A percentile compares a stretch with the other conserved stretches of the same genome.
phyloP scores from a whole-genome alignment of 2,888 invertebrate species.

The Xylota segnis region DNA sequence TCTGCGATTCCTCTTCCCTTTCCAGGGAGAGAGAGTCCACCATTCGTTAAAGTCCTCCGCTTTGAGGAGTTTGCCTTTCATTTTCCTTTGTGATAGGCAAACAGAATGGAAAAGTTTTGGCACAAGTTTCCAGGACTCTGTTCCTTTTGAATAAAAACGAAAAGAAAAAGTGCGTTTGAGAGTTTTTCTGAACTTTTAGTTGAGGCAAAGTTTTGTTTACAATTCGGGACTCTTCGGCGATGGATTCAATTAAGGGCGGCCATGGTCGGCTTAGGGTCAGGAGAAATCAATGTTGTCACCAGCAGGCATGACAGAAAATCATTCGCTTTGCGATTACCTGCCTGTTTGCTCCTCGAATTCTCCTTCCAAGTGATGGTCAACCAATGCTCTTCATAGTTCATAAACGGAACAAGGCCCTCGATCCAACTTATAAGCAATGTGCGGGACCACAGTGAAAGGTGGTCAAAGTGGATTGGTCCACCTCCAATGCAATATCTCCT shows the following conservation, averaged over 20 bases:
- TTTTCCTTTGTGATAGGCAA: conserved; percentile 33
- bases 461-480: too few species aligned
- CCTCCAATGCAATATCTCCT: too few species aligned
- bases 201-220: conserved; percentile 58
- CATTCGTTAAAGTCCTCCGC: conserved; percentile 27
- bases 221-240: conserved; percentile 8
- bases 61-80: conserved; percentile 58
- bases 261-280: conserved; percentile 38
- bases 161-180: conserved; percentile 28
- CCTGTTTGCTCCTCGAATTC: too few species aligned
- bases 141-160: conserved; percentile 9
- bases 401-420: too few species aligned
- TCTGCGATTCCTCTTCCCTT: neutral
- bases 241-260: conserved; percentile 59
- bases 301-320: conserved; percentile 48
- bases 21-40: neutral
- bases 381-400: too few species aligned
- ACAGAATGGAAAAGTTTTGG: conserved; percentile 34
- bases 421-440: too few species aligned
- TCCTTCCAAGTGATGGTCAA: too few species aligned
- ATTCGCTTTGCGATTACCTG: conserved; percentile 2
- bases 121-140: conserved; percentile 29
- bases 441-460: too few species aligned
- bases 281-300: conserved; percentile 48
- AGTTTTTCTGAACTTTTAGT: conserved; percentile 27